A percentile compares a stretch with the other conserved stretches of the same genome.
phyloP scores from a whole-genome alignment of 2,888 invertebrate genomes.

The Rotaria magnacalcarata region DNA sequence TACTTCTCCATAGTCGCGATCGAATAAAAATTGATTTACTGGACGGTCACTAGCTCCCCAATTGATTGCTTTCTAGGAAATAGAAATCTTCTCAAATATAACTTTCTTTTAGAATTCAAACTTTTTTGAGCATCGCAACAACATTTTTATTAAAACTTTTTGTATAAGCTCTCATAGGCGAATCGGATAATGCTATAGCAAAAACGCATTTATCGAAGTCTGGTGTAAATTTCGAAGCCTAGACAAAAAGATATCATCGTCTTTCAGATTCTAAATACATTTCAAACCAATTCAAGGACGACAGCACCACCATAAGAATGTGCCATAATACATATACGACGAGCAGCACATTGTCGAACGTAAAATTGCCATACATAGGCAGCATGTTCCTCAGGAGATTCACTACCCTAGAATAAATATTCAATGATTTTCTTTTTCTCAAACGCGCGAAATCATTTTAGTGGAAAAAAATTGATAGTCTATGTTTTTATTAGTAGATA shows the following conservation, averaged over 20 bases:
- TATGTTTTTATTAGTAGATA: background rate
- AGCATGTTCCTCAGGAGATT: conserved; percentile 66
- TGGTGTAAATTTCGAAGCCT: conserved; percentile 48
- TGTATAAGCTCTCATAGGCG: conserved; percentile 52
- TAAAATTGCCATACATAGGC: conserved; percentile 70
- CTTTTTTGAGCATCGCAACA: background rate
- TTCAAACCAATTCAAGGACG: conserved; percentile 64
- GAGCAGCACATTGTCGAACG: conserved; percentile 64
- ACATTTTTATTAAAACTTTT: background rate
- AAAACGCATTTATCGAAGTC: conserved; percentile 69
- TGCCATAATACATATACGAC: conserved; percentile 70
- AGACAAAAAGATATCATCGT: background rate
- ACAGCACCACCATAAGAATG: conserved; percentile 76
- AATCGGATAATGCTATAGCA: conserved; percentile 74
- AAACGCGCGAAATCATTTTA: background rate
- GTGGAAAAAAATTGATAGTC: background rate
- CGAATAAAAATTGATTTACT: background rate
- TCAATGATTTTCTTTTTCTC: background rate
- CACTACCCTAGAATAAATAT: conserved; percentile 60
- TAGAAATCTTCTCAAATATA: background rate
- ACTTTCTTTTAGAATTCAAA: background rate
- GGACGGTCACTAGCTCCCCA: background rate
- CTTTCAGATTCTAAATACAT: background rate
- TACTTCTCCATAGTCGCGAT: background rate
- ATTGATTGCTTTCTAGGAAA: background rate